Base-by-base conservation (phyloP, 1,140 invertebrate species). In the Drosophila persimilis region DNA sequence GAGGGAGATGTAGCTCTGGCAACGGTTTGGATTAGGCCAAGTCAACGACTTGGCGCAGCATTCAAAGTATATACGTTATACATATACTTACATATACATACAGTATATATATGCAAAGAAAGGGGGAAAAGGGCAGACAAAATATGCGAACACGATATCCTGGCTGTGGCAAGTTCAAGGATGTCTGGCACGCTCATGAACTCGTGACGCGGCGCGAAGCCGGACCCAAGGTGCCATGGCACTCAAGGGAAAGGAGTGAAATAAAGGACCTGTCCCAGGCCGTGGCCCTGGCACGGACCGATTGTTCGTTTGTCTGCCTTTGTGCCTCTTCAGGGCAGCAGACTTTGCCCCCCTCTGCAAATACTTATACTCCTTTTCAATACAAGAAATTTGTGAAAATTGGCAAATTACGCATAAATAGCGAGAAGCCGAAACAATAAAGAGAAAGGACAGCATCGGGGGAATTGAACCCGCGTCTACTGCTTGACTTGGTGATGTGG, bases 111-210 rank as follows among this genome's bases (percentile, higher is more conserved):
- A 77, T n/a, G n/a, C 65, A 85, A 76, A 85, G 65, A 73, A 80
- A 69, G 53, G 31, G 48, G 20, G 2, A 67, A 31, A 26, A 22
- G 43, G 50, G 5, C 81, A 85, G 83, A 88, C 81, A 77, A 86
- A 81, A 81, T 81, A 81, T 86, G 77, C 81, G 48, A 86, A 86
- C 73, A 74, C 75, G 78, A 85, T 77, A 85, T 81, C 77, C 77
- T 85, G 80, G 35, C 73, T 56, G 50, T 69, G 76, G 55, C 81
- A 88, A 88, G 81, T 86, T 86, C 81, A 86, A 86, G 81, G 83
- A 86, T 80, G 73, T 80, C 69, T 85, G 73, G 46, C 55, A 43
- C 53, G 67, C 60, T 57, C 64, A 45, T 71, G 61, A 77, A 67
- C 65, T 72, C 71, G 62, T 72, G 43, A 65, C 48, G 29, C 7